These are phyloP conservation scores for Eupithecia dodoneata DNA, from an alignment of 2,888 invertebrate genomes.

Conservation along the genomic window DNA sequence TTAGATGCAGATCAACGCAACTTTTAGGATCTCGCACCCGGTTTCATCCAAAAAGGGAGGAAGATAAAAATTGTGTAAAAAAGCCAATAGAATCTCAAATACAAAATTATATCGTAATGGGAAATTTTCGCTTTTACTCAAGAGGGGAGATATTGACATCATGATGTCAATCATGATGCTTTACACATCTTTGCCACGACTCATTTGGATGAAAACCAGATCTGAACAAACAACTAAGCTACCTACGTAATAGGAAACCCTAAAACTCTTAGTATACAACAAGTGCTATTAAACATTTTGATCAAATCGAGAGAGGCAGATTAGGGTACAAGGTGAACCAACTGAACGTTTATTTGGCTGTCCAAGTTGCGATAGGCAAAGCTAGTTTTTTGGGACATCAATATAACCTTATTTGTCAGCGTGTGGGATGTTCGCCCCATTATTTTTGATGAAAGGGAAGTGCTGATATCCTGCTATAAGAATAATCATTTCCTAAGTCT, in stretches of 20 bases:
- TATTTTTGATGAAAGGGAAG: slow-evolving; percentile 44
- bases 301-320: neutral
- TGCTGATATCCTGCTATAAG: slow-evolving; percentile 33
- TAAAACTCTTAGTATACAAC: no score
- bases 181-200: neutral
- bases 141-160: neutral
- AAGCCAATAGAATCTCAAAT: no score
- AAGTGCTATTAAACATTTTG: neutral
- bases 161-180: neutral
- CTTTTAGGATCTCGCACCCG: neutral
- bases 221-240: no score
- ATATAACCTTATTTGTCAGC: slow-evolving; percentile 37
- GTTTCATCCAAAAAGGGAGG: neutral
- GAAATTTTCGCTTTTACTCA: neutral
- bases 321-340: neutral
- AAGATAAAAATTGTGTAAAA: neutral
- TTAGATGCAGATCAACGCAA: neutral
- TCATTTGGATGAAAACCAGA: neutral
- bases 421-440: slow-evolving; percentile 34
- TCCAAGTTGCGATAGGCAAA: slow-evolving; percentile 12
- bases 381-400: slow-evolving; percentile 42
- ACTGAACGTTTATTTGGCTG: slow-evolving; percentile 4
- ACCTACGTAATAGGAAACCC: no score
- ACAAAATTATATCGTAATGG: neutral
- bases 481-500: slow-evolving; percentile 37